phyloP scores from a whole-genome alignment of 2,797 vertebrate genomes.

The Toxotes lorentzi region DNA sequence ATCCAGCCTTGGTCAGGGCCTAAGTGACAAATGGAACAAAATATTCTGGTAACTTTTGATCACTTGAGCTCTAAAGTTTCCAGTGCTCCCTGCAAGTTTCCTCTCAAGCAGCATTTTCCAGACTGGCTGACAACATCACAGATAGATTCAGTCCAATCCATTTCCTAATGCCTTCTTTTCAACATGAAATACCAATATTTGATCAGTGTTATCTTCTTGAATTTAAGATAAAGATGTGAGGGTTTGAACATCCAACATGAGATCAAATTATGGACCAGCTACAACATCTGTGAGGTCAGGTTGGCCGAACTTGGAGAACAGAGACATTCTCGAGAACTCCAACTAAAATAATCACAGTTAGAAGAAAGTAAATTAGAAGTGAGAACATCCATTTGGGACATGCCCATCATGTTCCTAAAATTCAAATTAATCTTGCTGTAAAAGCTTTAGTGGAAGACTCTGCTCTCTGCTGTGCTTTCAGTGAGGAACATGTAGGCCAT shows the following conservation, averaged over 20 bases:
- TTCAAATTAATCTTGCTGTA: not conserved
- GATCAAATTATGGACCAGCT: not conserved
- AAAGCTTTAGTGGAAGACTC: not conserved
- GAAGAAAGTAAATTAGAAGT: not conserved
- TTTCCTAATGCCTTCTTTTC: not conserved
- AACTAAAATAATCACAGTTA: not conserved
- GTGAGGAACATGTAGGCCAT: not conserved
- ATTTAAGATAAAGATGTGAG: not conserved
- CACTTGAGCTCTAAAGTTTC: constrained; percentile 6
- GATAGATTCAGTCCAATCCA: not conserved
- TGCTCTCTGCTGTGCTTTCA: constrained; percentile 9
- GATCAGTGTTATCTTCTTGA: not conserved
- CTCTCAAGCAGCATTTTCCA: not conserved
- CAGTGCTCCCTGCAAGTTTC: not conserved
- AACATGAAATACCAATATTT: not conserved
- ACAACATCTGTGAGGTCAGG: not conserved
- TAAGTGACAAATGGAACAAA: constrained; percentile 6
- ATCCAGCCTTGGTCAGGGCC: not conserved
- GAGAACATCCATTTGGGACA: not conserved
- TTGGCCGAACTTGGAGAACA: not conserved
- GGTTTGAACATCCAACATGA: not conserved
- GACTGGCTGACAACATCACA: constrained; percentile 5
- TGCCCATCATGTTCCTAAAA: not conserved
- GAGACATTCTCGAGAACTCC: not conserved
- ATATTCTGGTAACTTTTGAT: not conserved